Evolutionary conservation across 2,113 vertebrate species (phyloP).

Genomic region (Dryoscopus gambensis): DNA sequence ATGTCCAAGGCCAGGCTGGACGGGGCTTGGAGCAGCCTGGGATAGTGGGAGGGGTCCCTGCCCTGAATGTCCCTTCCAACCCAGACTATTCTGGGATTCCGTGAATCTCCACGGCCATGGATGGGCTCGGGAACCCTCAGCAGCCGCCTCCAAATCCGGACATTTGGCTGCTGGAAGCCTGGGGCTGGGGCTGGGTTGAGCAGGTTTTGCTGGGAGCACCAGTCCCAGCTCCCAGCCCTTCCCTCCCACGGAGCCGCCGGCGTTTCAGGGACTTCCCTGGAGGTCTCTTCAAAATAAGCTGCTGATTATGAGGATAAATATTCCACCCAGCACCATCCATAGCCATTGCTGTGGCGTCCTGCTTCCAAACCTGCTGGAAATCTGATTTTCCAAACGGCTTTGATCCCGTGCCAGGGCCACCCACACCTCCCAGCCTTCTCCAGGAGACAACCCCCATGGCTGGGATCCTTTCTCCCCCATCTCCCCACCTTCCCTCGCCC

Average conservation of each 20-base stretch:
- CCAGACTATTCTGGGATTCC: background rate
- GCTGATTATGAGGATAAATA: background rate
- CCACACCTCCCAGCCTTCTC: background rate
- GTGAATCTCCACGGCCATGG: fast-evolving
- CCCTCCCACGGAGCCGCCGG: background rate
- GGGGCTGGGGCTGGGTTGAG: background rate
- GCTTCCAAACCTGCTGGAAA: background rate
- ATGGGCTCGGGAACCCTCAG: background rate
- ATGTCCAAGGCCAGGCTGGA: background rate
- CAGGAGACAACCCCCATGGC: background rate
- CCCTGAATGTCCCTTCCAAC: too few relatives aligned
- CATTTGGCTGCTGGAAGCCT: fast-evolving
- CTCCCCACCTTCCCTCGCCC: background rate
- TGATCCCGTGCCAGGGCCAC: background rate
- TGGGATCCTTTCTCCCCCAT: background rate
- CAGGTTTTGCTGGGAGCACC: background rate
- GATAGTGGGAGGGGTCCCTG: background rate
- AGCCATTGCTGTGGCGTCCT: background rate
- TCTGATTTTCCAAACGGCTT: background rate
- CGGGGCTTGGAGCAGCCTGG: background rate
- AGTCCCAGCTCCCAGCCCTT: background rate
- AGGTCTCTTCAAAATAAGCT: background rate
- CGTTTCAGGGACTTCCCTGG: background rate
- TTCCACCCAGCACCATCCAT: background rate
- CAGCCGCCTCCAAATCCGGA: background rate